Base-by-base conservation (phyloP, 2,113 vertebrate genomes). In the Cephalopterus ornatus region DNA sequence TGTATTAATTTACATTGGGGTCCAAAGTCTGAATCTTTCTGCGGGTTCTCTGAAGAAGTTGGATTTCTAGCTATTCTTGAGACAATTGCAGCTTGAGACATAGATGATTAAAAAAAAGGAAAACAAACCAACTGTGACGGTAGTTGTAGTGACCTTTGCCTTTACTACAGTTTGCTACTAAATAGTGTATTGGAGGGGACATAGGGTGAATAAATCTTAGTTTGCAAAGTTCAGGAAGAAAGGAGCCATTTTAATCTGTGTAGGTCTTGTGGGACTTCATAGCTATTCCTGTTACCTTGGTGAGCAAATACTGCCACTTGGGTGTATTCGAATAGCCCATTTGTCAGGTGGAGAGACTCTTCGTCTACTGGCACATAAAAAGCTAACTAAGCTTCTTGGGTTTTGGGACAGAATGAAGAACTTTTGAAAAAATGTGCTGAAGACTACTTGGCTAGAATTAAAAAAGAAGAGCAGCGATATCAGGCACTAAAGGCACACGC, bases 401-500 rank as follows among this genome's bases (percentile, higher is more conserved):
- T 88, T 76, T 50, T 72, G 86, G 42, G 5, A 20, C 90, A 99
- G 99, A 99, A 99, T 37, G 99, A 99, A 90, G 98, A 98, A 62
- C 98, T 98, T 1, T 94, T 99, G 88, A 99, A 99, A 97, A 98
- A 98, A 66, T 99, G 98, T 52, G 98, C 98, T 9, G 98, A 99
- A 91, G 98, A 98, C 17, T 99, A 98, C 85, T 82, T 99, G 52
- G 95, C 56, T 12, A 97, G 98, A 70, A 97, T 99, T 52, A 98
- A 98, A 70, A 98, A 98, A 82, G 99, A 99, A 49, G 98, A 98
- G 91, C 98, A 99, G 97, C 98, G 99, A 17, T 99, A 99, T 44
- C 98, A 98, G 89, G 98, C 98, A 2, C 98, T 99, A 4, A 99
- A 99, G 97, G 97, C 98, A 33, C 99, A 99, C 2, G 99, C 99